phyloP scores from a whole-genome alignment of 2,797 vertebrate species.

The Galaxias olidus region DNA sequence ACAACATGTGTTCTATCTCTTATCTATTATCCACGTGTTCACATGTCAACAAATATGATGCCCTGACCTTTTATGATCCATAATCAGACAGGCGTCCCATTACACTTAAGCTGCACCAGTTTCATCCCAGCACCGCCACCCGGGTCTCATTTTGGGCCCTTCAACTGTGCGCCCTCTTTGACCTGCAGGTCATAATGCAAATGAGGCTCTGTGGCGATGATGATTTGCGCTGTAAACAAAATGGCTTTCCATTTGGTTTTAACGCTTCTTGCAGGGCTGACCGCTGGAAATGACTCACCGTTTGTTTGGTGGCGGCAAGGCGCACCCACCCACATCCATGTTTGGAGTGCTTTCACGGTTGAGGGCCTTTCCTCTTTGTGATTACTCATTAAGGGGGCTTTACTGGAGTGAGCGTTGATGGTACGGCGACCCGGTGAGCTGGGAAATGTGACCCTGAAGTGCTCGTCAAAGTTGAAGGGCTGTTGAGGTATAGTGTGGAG shows the following conservation, averaged over 20 bases:
- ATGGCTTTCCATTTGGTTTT: constrained; percentile 59
- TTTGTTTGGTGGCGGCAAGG: constrained; percentile 42
- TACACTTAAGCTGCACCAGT: no score
- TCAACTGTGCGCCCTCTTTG: constrained; percentile 56
- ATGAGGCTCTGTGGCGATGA: constrained; percentile 53
- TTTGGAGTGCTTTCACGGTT: constrained; percentile 12
- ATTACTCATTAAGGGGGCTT: constrained; percentile 63
- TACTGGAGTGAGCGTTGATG: constrained; percentile 51
- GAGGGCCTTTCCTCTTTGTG: constrained; percentile 28
- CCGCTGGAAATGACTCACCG: constrained; percentile 62
- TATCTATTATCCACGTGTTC: no score
- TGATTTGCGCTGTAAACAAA: constrained; percentile 54
- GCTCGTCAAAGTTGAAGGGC: constrained; percentile 62
- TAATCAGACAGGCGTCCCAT: no score
- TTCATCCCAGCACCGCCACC: no score
- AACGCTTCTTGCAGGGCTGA: constrained; percentile 55
- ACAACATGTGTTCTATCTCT: no score
- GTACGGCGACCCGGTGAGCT: constrained; percentile 40
- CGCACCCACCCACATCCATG: constrained; percentile 19
- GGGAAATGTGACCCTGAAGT: constrained; percentile 58
- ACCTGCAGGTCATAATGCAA: constrained; percentile 52
- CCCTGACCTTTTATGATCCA: no score
- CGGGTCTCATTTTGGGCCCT: constrained; percentile 22
- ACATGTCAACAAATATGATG: no score
- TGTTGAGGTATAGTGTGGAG: constrained; percentile 59